Percentiles rank a stretch among this genome's conserved stretches.
phyloP scores from a whole-genome alignment of 2,113 vertebrate species.

The Channa argus region DNA sequence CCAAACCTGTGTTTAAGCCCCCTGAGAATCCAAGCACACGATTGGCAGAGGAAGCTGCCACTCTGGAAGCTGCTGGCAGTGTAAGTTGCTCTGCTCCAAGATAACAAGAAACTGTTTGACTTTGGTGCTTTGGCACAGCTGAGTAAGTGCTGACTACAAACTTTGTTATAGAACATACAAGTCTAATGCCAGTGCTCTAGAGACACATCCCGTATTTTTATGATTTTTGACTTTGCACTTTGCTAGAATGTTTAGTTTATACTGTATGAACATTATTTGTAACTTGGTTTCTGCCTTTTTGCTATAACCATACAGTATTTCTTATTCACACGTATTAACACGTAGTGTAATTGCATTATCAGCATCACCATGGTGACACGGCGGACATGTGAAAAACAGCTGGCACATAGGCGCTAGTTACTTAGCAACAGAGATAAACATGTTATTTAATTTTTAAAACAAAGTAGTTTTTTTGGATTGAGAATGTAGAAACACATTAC shows the following conservation, averaged over 20 bases:
- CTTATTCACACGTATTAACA: neutral
- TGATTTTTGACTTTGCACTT: conserved; percentile 6
- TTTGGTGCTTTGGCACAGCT: too few relatives aligned
- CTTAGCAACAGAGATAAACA: conserved; percentile 65
- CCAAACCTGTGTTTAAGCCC: conserved; percentile 83
- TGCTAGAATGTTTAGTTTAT: neutral
- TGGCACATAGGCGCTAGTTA: conserved; percentile 51
- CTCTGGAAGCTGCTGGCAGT: conserved; percentile 49
- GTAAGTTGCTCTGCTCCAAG: conserved; percentile 37
- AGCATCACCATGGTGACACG: conserved; percentile 59
- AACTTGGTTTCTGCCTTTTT: neutral
- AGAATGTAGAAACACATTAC: neutral
- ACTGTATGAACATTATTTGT: neutral
- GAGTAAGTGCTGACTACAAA: too few relatives aligned
- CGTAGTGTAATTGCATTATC: conserved; percentile 12
- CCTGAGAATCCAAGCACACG: conserved; percentile 64
- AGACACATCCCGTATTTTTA: neutral
- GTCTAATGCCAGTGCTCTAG: too few relatives aligned
- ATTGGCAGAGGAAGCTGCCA: conserved; percentile 59
- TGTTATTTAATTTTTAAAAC: conserved; percentile 15
- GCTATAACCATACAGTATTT: neutral
- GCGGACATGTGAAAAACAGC: conserved; percentile 54
- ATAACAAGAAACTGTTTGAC: neutral
- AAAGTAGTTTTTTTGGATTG: conserved; percentile 14
- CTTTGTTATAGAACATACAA: too few relatives aligned